Conservation (phyloP, 2,888 invertebrate genomes). For the Lasioglossum malachurum region DNA sequence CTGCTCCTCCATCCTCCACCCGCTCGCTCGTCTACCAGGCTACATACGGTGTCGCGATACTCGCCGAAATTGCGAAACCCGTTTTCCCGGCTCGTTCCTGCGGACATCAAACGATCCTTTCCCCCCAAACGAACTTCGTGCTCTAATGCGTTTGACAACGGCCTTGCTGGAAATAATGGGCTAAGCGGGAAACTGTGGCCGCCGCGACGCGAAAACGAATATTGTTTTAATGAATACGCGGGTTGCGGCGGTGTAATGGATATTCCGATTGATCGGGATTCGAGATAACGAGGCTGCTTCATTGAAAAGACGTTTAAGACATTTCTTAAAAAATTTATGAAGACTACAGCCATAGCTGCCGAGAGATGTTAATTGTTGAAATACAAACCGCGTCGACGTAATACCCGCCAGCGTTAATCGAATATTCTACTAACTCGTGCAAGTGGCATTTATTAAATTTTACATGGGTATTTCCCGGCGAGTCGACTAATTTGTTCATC, state of each 20-base stretch:
- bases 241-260: neutral
- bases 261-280: neutral
- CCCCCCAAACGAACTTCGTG: conserved; percentile 8
- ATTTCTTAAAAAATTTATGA: too few relatives aligned
- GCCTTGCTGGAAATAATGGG: neutral
- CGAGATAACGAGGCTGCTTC: neutral
- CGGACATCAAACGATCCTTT: conserved; percentile 22
- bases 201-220: neutral
- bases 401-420: neutral
- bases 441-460: neutral
- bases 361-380: neutral
- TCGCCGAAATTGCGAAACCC: conserved; percentile 11
- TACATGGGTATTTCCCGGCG: neutral
- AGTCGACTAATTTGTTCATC: neutral
- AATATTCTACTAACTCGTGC: neutral
- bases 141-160: conserved; percentile 22
- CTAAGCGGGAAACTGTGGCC: conserved; percentile 2
- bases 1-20: neutral
- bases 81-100: neutral
- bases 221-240: neutral
- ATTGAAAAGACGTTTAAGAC: neutral
- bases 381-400: neutral
- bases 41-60: conserved; percentile 21
- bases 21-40: neutral
- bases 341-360: too few relatives aligned